A percentile compares a stretch with the other conserved stretches of the same genome.
These are phyloP conservation scores for Lithosia quadra DNA, from an alignment of 2,888 invertebrate genomes.

Conservation along the genomic window DNA sequence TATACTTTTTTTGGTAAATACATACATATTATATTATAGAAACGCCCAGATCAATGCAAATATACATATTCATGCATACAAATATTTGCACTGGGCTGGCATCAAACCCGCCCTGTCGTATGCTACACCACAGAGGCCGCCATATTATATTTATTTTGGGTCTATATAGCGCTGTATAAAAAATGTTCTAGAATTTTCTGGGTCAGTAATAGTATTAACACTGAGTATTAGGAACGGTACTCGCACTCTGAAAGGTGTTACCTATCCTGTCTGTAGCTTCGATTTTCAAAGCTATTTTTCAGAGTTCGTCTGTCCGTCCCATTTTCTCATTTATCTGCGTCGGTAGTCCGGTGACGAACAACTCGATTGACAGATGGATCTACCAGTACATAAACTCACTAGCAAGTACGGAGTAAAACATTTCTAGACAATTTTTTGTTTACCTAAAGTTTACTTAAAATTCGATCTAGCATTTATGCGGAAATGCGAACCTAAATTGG, in stretches of 20 bases:
- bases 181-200: too few relatives aligned
- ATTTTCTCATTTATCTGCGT: conserved; percentile 51
- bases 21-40: too few relatives aligned
- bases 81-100: too few relatives aligned
- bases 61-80: too few relatives aligned
- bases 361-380: conserved; percentile 41
- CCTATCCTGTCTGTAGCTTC: conserved; percentile 29
- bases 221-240: not conserved
- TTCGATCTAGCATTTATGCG: not conserved
- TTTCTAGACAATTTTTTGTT: not conserved
- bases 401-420: conserved; percentile 14
- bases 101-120: too few relatives aligned
- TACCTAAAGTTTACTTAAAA: not conserved
- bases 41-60: too few relatives aligned
- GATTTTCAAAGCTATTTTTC: conserved; percentile 50
- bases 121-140: too few relatives aligned
- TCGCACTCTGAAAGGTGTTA: conserved; percentile 34
- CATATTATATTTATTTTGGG: too few relatives aligned
- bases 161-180: too few relatives aligned
- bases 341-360: conserved; percentile 49
- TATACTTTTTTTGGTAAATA: too few relatives aligned
- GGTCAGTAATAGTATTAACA: not conserved
- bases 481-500: too few relatives aligned
- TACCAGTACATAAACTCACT: conserved; percentile 30
- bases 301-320: conserved; percentile 47